Percentiles rank a stretch among this genome's conserved stretches.
These are phyloP conservation scores for Muschampia plurimacula DNA, from an alignment of 2,888 invertebrate species.

Conservation along the genomic window DNA sequence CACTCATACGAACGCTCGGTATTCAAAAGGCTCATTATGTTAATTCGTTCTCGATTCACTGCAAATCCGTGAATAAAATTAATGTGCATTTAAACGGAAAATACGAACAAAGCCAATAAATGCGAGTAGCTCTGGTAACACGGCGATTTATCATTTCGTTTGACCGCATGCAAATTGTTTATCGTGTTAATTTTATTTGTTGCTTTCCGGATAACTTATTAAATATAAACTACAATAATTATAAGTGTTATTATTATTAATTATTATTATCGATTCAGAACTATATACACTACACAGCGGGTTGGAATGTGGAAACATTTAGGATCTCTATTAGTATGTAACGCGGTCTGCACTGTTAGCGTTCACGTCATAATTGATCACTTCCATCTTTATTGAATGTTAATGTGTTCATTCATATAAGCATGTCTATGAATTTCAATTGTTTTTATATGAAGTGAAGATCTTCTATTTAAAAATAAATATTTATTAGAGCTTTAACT, in stretches of 20 bases:
- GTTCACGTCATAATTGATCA: constrained; percentile 61
- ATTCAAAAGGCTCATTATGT: constrained; percentile 79
- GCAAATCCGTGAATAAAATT: constrained; percentile 81
- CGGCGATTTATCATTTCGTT: constrained; percentile 77
- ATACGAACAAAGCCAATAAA: constrained; percentile 79
- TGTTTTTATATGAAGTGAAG: neutral
- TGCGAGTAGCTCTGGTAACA: constrained; percentile 66
- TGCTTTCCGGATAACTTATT: constrained; percentile 69
- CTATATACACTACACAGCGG: constrained; percentile 38
- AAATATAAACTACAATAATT: constrained; percentile 51
- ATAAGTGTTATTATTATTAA: constrained; percentile 69
- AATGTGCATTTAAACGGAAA: constrained; percentile 81
- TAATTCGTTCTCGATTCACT: constrained; percentile 79
- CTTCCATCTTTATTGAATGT: constrained; percentile 65
- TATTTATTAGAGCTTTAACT: constrained; percentile 30
- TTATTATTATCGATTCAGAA: too few species aligned
- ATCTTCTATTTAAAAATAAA: constrained; percentile 39
- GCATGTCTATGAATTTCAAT: constrained; percentile 49
- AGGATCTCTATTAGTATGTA: constrained; percentile 64
- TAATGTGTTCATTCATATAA: constrained; percentile 67
- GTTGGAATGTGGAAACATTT: constrained; percentile 74
- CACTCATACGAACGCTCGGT: constrained; percentile 56
- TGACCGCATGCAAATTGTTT: constrained; percentile 75
- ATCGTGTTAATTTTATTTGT: constrained; percentile 82
- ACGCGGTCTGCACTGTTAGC: constrained; percentile 52